A percentile compares a stretch with the other conserved stretches of the same genome.
Evolutionary conservation across 1,140 invertebrate species (phyloP).

Genomic region (Dendrolimus punctatus): DNA sequence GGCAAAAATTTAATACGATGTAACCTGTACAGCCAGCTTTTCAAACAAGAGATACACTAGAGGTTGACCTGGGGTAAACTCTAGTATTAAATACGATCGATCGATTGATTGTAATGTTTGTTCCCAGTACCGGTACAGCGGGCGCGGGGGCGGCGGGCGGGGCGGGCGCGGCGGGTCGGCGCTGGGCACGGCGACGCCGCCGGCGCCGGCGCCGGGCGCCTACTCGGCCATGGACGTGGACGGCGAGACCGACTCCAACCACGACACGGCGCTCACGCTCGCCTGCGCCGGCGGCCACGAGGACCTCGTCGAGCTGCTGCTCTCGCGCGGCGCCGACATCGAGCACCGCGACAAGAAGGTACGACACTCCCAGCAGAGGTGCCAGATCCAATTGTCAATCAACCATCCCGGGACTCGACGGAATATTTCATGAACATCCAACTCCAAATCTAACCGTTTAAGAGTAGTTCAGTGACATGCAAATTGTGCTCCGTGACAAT

Average conservation of each 20-base stretch:
- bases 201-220: constrained; percentile 67
- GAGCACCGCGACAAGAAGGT: constrained; percentile 98
- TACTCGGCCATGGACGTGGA: constrained; percentile 90
- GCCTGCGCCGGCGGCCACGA: constrained; percentile 98
- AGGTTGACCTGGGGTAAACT: too few species aligned
- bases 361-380: neutral
- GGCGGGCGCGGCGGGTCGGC: constrained; percentile 17
- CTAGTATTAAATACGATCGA: constrained; percentile 26
- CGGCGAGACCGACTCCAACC: constrained; percentile 97
- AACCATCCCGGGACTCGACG: too few species aligned
- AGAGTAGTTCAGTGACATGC: too few species aligned
- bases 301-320: constrained; percentile 93
- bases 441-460: too few species aligned
- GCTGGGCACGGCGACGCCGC: constrained; percentile 28
- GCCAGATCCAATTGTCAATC: too few species aligned
- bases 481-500: too few species aligned
- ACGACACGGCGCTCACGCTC: constrained; percentile 97
- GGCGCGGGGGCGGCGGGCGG: constrained; percentile 19
- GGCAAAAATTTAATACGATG: too few species aligned
- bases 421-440: too few species aligned
- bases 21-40: too few species aligned
- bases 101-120: constrained; percentile 26
- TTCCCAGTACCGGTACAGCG: constrained; percentile 16
- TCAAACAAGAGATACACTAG: too few species aligned
- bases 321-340: constrained; percentile 93